These are phyloP conservation scores for mouse (Mus musculus) DNA, from an alignment of 2,113 vertebrate species.

Conservation along the genomic window DNA sequence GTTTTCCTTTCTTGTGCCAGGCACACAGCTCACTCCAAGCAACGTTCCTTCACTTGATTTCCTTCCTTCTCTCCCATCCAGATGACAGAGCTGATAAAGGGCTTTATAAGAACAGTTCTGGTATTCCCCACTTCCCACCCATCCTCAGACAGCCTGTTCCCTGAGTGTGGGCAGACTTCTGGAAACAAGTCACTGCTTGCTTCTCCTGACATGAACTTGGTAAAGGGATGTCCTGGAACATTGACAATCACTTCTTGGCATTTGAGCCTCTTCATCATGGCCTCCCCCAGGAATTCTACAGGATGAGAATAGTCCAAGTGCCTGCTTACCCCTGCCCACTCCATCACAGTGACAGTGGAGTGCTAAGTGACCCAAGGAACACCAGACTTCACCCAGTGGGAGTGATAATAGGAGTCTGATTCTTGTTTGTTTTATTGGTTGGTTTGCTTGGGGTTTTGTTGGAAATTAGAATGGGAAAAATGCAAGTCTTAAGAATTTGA, in stretches of 20 bases:
- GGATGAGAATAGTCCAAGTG: accelerated
- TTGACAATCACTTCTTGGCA: background rate
- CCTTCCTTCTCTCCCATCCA: background rate
- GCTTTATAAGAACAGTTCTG: background rate
- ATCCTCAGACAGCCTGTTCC: background rate
- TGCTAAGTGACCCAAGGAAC: background rate
- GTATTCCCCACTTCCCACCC: too few relatives aligned
- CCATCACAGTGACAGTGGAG: background rate
- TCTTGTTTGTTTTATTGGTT: background rate
- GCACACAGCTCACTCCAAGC: background rate
- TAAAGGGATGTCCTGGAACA: background rate
- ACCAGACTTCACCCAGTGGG: background rate
- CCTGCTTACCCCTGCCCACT: background rate
- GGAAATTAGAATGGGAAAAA: background rate
- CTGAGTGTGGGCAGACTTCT: background rate
- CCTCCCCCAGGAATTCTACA: background rate
- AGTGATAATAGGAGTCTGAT: background rate
- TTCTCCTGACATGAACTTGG: background rate
- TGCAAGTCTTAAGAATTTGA: background rate
- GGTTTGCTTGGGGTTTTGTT: background rate
- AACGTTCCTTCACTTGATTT: background rate
- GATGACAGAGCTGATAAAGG: background rate
- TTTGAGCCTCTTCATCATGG: background rate
- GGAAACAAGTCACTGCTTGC: background rate
- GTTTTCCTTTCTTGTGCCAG: background rate